Evolutionary conservation across 2,888 invertebrate species (phyloP).

Genomic region (Athalia cordata): DNA sequence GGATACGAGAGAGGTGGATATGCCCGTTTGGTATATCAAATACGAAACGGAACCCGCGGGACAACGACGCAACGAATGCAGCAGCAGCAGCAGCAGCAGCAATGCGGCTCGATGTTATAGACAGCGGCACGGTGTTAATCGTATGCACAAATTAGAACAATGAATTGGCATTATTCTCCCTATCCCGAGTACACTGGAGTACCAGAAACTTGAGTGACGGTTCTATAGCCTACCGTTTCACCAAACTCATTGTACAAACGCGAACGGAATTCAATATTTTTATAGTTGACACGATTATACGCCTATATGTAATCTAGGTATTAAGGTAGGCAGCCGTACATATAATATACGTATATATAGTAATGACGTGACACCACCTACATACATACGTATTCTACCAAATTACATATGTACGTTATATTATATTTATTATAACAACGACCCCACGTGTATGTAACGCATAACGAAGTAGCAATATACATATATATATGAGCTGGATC

Average conservation of each 20-base stretch:
- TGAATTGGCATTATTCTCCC: constrained; percentile 69
- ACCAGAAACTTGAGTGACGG: constrained; percentile 40
- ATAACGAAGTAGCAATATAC: no score
- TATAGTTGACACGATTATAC: not conserved
- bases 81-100: not conserved
- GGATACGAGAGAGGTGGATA: constrained; percentile 20
- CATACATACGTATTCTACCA: no score
- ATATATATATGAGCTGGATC: no score
- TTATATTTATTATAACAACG: no score
- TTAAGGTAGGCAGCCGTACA: not conserved
- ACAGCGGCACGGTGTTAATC: constrained; percentile 66
- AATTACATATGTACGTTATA: no score
- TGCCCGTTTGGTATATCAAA: constrained; percentile 16
- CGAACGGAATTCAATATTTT: constrained; percentile 35
- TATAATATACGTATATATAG: no score
- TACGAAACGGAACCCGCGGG: constrained; percentile 50
- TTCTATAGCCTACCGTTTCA: constrained; percentile 29
- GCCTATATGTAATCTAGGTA: not conserved
- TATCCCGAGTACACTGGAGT: constrained; percentile 35
- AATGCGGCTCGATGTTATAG: constrained; percentile 41
- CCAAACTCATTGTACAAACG: constrained; percentile 20
- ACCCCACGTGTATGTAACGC: no score
- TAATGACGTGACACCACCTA: no score
- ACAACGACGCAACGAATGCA: constrained; percentile 19
- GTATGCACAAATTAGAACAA: constrained; percentile 73